These are phyloP conservation scores for Ophiothrix spiculata DNA, from an alignment of 35 echinoderm and acorn worm genomes.

Conservation along the genomic window DNA sequence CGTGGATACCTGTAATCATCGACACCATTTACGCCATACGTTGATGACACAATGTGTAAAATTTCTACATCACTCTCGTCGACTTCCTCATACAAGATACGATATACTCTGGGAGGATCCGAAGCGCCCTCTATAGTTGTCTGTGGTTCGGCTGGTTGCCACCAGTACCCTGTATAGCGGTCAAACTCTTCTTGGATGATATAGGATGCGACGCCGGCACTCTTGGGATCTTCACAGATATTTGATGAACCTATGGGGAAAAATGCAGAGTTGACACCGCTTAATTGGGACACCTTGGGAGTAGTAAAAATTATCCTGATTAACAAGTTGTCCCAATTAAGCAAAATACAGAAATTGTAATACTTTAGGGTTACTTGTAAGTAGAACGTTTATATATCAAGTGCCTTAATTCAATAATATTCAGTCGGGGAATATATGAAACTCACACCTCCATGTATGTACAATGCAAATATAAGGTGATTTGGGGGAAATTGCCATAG, in stretches of 20 bases:
- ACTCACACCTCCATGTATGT: no score
- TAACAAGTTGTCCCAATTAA: no score
- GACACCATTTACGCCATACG: conserved; percentile 56
- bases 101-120: conserved; percentile 1
- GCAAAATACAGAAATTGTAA: no score
- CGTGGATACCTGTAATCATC: conserved; percentile 95
- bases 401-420: no score
- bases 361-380: no score
- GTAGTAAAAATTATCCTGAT: no score
- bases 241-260: conserved; percentile 46
- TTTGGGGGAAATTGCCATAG: no score
- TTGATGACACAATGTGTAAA: conserved; percentile 71
- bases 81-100: conserved; percentile 94
- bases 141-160: conserved; percentile 50
- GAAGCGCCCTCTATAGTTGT: neutral
- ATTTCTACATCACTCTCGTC: conserved; percentile 95
- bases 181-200: conserved; percentile 99
- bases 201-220: conserved; percentile 90
- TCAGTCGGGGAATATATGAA: no score
- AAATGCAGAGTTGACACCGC: neutral
- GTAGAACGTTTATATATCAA: no score
- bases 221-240: conserved; percentile 81
- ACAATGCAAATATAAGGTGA: no score
- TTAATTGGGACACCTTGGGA: no score
- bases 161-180: conserved; percentile 98